Conservation (phyloP, 2,113 vertebrate genomes). For the Leptobrachium ailaonicum region DNA sequence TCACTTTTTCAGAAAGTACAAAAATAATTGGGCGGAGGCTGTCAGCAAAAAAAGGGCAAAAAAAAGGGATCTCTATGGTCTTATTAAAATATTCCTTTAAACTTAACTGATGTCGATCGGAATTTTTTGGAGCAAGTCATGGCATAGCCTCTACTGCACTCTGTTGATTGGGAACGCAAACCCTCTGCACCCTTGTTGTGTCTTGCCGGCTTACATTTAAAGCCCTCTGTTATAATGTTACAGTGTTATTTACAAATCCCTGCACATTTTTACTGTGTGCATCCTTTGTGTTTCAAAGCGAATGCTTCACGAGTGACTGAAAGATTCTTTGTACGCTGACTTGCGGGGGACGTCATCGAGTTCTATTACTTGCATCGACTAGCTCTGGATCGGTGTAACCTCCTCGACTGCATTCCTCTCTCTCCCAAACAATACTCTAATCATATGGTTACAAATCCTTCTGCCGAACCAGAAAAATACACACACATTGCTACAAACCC, state of each 20-base stretch:
- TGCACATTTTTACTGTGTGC: slow-evolving; percentile 12
- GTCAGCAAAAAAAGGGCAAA: too few species aligned
- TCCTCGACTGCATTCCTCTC: slow-evolving; percentile 39
- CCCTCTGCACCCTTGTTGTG: too few species aligned
- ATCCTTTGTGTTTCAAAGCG: slow-evolving; percentile 28
- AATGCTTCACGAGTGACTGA: slow-evolving; percentile 18
- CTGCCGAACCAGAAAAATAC: slow-evolving; percentile 20
- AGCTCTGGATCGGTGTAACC: slow-evolving; percentile 21
- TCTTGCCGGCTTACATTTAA: too few species aligned
- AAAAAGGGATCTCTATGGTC: too few species aligned
- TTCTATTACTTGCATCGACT: slow-evolving; percentile 44
- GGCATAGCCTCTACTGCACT: too few species aligned
- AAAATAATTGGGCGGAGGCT: too few species aligned
- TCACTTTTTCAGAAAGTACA: too few species aligned
- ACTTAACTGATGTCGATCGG: too few species aligned
- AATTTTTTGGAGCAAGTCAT: too few species aligned
- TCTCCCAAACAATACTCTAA: slow-evolving; percentile 36
- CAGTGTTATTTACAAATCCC: slow-evolving; percentile 3
- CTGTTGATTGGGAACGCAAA: too few species aligned
- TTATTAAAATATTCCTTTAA: too few species aligned
- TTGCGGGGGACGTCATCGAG: slow-evolving; percentile 23
- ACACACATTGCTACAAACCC: background rate
- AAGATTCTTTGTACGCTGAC: slow-evolving; percentile 35
- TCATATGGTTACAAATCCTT: slow-evolving; percentile 41
- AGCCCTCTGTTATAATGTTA: too few species aligned